Evolutionary conservation across 2,797 vertebrate genomes (phyloP).

Genomic region (Mormyrops boulengeri): DNA sequence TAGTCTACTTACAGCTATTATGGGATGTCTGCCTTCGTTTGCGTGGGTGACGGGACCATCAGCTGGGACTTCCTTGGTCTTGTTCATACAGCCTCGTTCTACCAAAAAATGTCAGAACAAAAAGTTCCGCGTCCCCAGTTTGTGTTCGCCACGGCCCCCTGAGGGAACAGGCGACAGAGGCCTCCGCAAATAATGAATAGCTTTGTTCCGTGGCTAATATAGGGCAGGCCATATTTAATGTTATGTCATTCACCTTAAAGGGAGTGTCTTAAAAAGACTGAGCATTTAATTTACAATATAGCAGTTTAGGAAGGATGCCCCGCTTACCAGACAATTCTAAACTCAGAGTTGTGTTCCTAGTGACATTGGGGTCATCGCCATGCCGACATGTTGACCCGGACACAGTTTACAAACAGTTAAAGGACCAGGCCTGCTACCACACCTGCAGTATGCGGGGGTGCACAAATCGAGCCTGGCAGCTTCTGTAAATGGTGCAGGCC

Average conservation of each 20-base stretch:
- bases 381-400: neutral
- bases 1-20: slow-evolving; percentile 16
- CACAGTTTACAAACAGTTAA: neutral
- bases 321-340: neutral
- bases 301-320: neutral
- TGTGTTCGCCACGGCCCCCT: neutral
- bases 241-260: neutral
- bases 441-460: slow-evolving; percentile 36
- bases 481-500: slow-evolving; percentile 35
- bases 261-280: neutral
- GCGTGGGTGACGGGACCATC: neutral
- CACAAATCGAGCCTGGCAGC: slow-evolving; percentile 54
- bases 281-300: neutral
- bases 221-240: neutral
- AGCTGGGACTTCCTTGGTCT: neutral
- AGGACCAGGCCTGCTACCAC: slow-evolving; percentile 25
- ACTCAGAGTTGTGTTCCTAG: neutral
- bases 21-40: slow-evolving; percentile 7
- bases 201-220: neutral
- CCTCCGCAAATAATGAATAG: slow-evolving; percentile 2
- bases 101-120: neutral
- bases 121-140: neutral
- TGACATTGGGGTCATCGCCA: neutral
- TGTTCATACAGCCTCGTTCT: neutral
- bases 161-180: neutral